A percentile compares a stretch with the other conserved stretches of the same genome.
Conservation (phyloP, 2,797 vertebrate species). For the Syngnathus rostellatus region DNA sequence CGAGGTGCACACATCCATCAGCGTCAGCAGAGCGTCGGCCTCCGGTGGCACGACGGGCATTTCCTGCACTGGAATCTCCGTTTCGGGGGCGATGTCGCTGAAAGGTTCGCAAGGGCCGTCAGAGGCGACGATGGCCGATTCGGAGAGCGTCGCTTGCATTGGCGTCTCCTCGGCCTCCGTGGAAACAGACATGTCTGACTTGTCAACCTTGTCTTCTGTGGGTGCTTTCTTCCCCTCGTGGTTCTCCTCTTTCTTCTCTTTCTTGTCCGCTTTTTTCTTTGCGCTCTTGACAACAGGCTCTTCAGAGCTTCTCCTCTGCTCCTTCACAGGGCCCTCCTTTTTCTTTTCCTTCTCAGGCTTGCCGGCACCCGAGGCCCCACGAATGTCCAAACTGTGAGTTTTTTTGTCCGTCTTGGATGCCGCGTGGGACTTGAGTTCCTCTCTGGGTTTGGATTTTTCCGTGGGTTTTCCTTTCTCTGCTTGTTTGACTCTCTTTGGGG, state of each 20-base stretch:
- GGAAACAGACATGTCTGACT: conserved; percentile 19
- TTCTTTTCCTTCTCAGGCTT: conserved; percentile 73
- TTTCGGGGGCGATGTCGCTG: conserved; percentile 68
- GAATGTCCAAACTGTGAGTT: conserved; percentile 63
- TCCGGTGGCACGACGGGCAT: conserved; percentile 42
- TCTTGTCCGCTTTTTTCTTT: conserved; percentile 66
- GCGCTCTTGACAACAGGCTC: conserved; percentile 61
- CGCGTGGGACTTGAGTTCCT: conserved; percentile 70
- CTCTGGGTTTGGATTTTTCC: conserved; percentile 74
- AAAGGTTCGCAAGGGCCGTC: conserved; percentile 64
- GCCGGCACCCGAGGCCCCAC: conserved; percentile 57
- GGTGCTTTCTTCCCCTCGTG: conserved; percentile 43
- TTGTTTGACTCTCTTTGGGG: conserved; percentile 64
- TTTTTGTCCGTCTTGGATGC: conserved; percentile 72
- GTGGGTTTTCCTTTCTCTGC: conserved; percentile 69
- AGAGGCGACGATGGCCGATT: conserved; percentile 27
- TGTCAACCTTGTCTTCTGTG: conserved; percentile 42
- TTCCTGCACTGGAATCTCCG: conserved; percentile 29
- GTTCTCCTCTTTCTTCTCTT: conserved; percentile 56
- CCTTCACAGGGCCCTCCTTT: conserved; percentile 71
- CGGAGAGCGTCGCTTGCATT: conserved; percentile 39
- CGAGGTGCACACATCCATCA: conserved; percentile 65
- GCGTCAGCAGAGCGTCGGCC: conserved; percentile 65
- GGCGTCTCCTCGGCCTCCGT: conserved; percentile 25
- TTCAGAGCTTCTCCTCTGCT: conserved; percentile 67